Conservation (phyloP, 2,113 vertebrate genomes). For the Gambusia holbrooki region DNA sequence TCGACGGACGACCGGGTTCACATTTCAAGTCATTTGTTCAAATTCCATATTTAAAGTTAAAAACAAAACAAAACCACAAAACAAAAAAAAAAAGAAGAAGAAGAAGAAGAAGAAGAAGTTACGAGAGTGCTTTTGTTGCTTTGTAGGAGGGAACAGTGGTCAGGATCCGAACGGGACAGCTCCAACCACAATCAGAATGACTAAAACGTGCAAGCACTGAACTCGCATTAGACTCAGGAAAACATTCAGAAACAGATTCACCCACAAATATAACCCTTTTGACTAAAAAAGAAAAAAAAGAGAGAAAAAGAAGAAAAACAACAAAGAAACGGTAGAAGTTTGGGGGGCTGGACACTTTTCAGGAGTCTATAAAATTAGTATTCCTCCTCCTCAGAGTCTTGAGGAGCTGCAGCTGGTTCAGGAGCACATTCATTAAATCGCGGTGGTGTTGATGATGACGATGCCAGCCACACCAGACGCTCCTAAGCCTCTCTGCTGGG, state of each 20-base stretch:
- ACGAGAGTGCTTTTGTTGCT: conserved; percentile 67
- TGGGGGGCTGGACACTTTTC: conserved; percentile 27
- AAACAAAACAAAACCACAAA: too few relatives aligned
- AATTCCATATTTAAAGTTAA: conserved; percentile 53
- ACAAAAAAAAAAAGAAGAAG: background rate
- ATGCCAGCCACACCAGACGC: conserved; percentile 26
- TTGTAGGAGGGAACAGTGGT: conserved; percentile 65
- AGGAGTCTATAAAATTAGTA: conserved; percentile 25
- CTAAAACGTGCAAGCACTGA: conserved; percentile 70
- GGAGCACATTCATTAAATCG: conserved; percentile 27
- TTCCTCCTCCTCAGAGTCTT: conserved; percentile 43
- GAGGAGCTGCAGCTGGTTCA: conserved; percentile 15
- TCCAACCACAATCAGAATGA: conserved; percentile 48
- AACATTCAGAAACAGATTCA: conserved; percentile 68
- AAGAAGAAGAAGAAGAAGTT: conserved; percentile 10
- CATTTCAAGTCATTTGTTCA: conserved; percentile 71
- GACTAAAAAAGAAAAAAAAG: conserved; percentile 29
- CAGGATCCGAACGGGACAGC: conserved; percentile 47
- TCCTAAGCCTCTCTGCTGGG: conserved; percentile 61
- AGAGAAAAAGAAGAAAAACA: conserved; percentile 26
- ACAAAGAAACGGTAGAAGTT: conserved; percentile 46
- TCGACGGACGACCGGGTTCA: conserved; percentile 47
- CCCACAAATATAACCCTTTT: conserved; percentile 47
- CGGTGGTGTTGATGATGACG: conserved; percentile 14
- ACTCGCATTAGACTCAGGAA: conserved; percentile 51